Evolutionary conservation across 2,797 vertebrate genomes (phyloP).

Genomic region (Ispidina picta): DNA sequence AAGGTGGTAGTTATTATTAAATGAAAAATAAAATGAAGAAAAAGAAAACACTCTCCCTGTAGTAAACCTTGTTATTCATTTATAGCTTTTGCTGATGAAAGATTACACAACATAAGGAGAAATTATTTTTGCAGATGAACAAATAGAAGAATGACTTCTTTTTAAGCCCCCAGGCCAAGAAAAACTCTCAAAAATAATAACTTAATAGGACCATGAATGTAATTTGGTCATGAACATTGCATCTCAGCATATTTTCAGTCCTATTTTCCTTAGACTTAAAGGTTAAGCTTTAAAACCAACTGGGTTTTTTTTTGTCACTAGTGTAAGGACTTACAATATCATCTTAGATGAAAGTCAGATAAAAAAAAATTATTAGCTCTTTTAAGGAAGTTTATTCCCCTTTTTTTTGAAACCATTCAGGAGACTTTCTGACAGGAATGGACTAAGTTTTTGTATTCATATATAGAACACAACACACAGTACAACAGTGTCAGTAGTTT

Average conservation of each 20-base stretch:
- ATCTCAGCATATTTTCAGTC: background rate
- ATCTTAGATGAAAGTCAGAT: background rate
- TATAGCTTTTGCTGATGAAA: background rate
- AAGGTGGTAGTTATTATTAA: background rate
- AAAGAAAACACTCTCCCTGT: accelerated
- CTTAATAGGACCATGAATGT: background rate
- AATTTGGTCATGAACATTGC: background rate
- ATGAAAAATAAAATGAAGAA: background rate
- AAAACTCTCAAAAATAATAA: background rate
- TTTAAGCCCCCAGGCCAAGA: background rate
- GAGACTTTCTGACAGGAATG: background rate
- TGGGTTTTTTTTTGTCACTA: background rate
- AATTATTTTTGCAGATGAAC: background rate
- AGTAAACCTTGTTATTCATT: background rate
- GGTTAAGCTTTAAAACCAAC: background rate
- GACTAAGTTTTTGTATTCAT: background rate
- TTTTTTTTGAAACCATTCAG: background rate
- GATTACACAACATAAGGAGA: background rate
- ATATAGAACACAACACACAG: background rate
- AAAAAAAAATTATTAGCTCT: background rate
- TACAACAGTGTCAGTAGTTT: background rate
- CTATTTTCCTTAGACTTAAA: background rate
- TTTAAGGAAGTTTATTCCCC: background rate
- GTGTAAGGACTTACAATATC: background rate
- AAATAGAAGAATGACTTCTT: background rate